Conservation (phyloP, 2,113 vertebrate genomes). For the Pterocles orientalis region DNA sequence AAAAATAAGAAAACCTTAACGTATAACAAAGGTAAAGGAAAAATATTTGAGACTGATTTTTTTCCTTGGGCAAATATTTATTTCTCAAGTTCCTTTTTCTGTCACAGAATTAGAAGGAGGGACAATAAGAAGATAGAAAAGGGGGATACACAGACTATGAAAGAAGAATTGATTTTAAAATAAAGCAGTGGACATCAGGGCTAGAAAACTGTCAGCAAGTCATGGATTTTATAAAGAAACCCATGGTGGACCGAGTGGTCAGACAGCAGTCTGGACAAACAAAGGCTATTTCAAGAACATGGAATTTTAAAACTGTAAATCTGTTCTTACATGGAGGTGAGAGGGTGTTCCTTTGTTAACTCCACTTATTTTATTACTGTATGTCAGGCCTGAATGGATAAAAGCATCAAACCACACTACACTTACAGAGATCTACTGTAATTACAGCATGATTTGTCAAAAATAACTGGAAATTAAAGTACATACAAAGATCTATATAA, state of each 20-base stretch:
- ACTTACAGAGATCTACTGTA: not conserved
- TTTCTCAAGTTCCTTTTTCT: not conserved
- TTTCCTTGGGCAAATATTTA: not conserved
- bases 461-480: not conserved
- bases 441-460: not conserved
- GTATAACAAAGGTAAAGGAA: not conserved
- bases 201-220: not conserved
- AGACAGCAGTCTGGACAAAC: not conserved
- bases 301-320: not conserved
- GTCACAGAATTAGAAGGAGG: not conserved
- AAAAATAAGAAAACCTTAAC: not conserved
- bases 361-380: not conserved
- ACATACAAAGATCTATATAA: not conserved
- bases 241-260: not conserved
- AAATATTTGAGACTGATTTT: not conserved
- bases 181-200: not conserved
- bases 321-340: not conserved
- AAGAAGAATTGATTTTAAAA: not conserved
- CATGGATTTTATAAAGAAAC: not conserved
- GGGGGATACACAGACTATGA: not conserved
- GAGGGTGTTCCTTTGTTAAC: not conserved
- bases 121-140: not conserved
- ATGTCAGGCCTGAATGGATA: not conserved
- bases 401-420: not conserved
- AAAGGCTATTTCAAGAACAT: not conserved